Percentiles rank a stretch among this genome's conserved stretches.
phyloP scores from a whole-genome alignment of 2,888 invertebrate genomes.

The Apodemia zela region DNA sequence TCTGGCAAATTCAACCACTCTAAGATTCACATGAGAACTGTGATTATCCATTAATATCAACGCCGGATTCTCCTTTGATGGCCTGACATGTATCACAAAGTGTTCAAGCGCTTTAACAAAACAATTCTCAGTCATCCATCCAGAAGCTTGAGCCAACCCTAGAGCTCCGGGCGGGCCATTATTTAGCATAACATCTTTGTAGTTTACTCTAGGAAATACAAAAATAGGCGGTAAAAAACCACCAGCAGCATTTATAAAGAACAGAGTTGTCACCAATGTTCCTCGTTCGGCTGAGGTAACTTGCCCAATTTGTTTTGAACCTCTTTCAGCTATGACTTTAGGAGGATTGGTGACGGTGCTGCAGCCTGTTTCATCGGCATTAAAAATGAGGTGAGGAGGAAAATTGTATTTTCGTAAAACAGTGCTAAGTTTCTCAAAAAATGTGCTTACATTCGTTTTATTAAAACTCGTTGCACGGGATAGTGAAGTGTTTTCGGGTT shows the following conservation, averaged over 20 bases:
- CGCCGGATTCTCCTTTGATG: not conserved
- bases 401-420: not conserved
- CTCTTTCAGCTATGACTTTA: not conserved
- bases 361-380: not conserved
- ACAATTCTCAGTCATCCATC: not conserved
- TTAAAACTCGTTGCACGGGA: not conserved
- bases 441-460: not conserved
- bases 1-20: not conserved
- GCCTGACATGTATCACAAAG: not conserved
- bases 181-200: not conserved
- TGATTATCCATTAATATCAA: not conserved
- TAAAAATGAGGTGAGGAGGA: not conserved
- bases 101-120: not conserved
- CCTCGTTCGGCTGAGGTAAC: not conserved
- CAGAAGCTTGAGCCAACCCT: not conserved
- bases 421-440: not conserved
- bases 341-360: not conserved
- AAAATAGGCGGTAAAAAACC: not conserved
- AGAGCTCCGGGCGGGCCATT: not conserved
- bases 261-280: not conserved
- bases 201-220: not conserved
- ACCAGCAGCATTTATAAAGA: not conserved
- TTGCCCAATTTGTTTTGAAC: not conserved
- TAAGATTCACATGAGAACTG: not conserved
- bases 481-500: not conserved